A percentile compares a stretch with the other conserved stretches of the same genome.
Evolutionary conservation across 1,140 invertebrate species (phyloP).

Genomic region (Gryon sp.): DNA sequence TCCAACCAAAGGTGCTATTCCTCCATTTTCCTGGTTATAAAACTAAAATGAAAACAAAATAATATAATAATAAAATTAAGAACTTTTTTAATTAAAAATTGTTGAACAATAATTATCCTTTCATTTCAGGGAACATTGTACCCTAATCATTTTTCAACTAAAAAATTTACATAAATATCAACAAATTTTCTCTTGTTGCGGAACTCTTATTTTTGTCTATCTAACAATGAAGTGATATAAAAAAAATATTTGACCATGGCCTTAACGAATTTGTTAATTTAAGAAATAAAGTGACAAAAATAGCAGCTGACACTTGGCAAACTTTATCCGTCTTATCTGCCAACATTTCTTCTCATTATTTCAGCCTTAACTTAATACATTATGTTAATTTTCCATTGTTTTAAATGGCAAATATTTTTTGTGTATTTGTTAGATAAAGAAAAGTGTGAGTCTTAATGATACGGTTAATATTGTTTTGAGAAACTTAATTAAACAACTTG

Average conservation of each 20-base stretch:
- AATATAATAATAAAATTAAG: no score
- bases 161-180: no score
- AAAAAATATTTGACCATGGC: not conserved
- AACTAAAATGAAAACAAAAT: constrained; percentile 68
- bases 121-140: no score
- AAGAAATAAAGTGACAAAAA: not conserved
- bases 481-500: no score
- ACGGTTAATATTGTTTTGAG: no score
- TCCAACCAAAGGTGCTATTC: constrained; percentile 78
- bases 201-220: no score
- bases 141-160: no score
- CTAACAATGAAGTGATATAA: not conserved
- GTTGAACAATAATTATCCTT: constrained; percentile 1
- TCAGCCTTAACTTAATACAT: not conserved
- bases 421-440: no score
- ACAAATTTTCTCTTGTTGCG: no score
- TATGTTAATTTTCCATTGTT: not conserved
- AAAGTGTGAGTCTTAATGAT: no score
- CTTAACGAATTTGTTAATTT: not conserved
- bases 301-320: constrained; percentile 1
- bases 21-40: constrained; percentile 81
- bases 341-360: not conserved
- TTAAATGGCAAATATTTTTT: no score
- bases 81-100: no score
- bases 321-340: not conserved